Percentiles rank a stretch among this genome's conserved stretches.
Conservation (phyloP, 2,888 invertebrate species). For the Trichopoda pennipes region DNA sequence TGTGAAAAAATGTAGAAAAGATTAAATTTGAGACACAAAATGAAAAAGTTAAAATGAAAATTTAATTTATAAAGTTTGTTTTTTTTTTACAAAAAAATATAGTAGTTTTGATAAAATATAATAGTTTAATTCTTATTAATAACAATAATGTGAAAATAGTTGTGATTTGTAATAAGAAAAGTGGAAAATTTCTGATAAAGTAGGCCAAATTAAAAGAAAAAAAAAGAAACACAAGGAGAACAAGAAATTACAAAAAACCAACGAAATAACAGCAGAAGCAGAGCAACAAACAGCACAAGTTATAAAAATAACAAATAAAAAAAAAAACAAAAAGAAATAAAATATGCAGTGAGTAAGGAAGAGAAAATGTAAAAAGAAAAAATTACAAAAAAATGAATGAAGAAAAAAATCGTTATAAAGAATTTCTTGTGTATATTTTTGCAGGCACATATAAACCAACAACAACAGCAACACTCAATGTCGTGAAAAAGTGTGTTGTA, state of each 20-base stretch:
- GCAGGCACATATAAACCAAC: conserved; percentile 15
- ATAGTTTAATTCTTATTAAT: conserved; percentile 27
- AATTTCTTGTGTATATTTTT: conserved; percentile 47
- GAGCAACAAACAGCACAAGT: conserved; percentile 57
- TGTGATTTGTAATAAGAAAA: conserved; percentile 64
- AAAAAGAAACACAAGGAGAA: conserved; percentile 63
- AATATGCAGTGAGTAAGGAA: conserved; percentile 32
- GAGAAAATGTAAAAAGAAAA: conserved; percentile 38
- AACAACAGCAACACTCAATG: conserved; percentile 50
- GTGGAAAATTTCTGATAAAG: conserved; percentile 66
- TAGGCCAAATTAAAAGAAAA: conserved; percentile 64
- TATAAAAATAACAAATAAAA: conserved; percentile 47
- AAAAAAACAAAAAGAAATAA: conserved; percentile 4
- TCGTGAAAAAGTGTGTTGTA: conserved; percentile 60
- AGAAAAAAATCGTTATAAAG: conserved; percentile 42
- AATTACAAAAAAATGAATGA: conserved; percentile 14
- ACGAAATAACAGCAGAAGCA: conserved; percentile 58
- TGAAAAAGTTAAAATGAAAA: conserved; percentile 37
- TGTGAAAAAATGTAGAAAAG: conserved; percentile 64
- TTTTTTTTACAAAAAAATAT: conserved; percentile 38
- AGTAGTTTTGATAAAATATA: conserved; percentile 61
- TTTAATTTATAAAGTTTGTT: conserved; percentile 39
- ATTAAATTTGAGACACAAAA: conserved; percentile 59
- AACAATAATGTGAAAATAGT: conserved; percentile 38
- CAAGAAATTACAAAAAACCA: conserved; percentile 66